Percentiles rank a stretch among this genome's conserved stretches.
These are phyloP conservation scores for Podarcis muralis DNA, from an alignment of 2,113 vertebrate genomes.

Conservation along the genomic window DNA sequence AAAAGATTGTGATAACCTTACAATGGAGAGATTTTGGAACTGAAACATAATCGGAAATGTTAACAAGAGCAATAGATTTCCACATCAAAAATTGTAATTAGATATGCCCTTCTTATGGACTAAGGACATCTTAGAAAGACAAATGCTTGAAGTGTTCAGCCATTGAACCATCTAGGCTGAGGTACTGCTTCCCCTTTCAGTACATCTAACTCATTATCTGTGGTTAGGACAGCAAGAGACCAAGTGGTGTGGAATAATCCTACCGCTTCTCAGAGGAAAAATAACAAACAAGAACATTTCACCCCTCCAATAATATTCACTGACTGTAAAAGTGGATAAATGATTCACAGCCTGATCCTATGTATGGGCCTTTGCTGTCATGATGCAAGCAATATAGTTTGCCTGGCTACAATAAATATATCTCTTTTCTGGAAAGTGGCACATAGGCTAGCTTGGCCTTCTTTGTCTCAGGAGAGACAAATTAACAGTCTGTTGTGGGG, in stretches of 20 bases:
- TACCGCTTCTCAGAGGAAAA: slow-evolving; percentile 23
- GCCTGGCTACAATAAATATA: background rate
- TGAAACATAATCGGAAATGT: background rate
- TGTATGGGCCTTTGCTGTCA: background rate
- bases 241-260: slow-evolving; percentile 42
- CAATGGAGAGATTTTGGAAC: background rate
- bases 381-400: background rate
- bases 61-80: slow-evolving; percentile 24
- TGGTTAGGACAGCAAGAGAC: slow-evolving; percentile 52
- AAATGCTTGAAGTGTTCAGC: background rate
- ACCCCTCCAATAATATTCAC: slow-evolving; percentile 40
- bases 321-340: slow-evolving; percentile 37
- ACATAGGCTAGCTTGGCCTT: background rate
- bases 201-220: slow-evolving; percentile 63
- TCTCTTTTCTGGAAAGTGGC: background rate
- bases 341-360: slow-evolving; percentile 10
- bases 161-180: slow-evolving; percentile 38
- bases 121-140: slow-evolving; percentile 44
- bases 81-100: slow-evolving; percentile 31
- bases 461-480: background rate
- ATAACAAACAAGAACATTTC: slow-evolving; percentile 31
- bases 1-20: slow-evolving; percentile 32
- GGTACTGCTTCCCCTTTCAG: slow-evolving; percentile 56
- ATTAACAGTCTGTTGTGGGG: background rate
- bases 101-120: slow-evolving; percentile 7